phyloP scores from a whole-genome alignment of 2,888 invertebrate genomes.

The Ochropleura leucogaster region DNA sequence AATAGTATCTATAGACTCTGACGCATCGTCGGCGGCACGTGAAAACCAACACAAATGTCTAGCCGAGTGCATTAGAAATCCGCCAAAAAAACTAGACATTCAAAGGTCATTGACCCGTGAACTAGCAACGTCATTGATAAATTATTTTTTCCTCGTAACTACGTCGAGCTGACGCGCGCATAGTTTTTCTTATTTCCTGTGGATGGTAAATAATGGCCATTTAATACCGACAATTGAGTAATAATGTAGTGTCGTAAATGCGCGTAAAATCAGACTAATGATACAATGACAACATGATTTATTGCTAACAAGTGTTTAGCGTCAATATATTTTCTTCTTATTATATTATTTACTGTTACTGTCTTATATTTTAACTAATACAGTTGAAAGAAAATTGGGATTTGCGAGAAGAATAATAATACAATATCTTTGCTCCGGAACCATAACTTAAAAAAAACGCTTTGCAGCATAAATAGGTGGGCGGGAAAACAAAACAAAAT shows the following conservation, averaged over 20 bases:
- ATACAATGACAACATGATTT: constrained; percentile 52
- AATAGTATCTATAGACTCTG: constrained; percentile 4
- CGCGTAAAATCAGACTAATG: constrained; percentile 49
- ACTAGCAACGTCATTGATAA: constrained; percentile 41
- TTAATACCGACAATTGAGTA: constrained; percentile 62
- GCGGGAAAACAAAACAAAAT: constrained; percentile 61
- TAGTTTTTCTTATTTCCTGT: constrained; percentile 47
- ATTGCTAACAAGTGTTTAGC: constrained; percentile 49
- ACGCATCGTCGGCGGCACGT: constrained; percentile 16
- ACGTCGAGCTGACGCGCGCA: constrained; percentile 34
- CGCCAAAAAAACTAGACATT: constrained; percentile 22
- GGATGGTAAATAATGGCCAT: constrained; percentile 37
- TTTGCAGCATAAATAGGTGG: constrained; percentile 21
- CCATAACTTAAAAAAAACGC: constrained; percentile 51
- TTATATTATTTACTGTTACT: constrained; percentile 11
- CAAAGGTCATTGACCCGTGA: constrained; percentile 36
- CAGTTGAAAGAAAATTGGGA: constrained; percentile 19
- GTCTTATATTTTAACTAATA: constrained; percentile 40
- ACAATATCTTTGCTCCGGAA: constrained; percentile 25
- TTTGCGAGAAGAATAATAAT: constrained; percentile 23
- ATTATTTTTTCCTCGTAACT: constrained; percentile 25
- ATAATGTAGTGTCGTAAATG: constrained; percentile 55
- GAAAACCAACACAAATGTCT: constrained; percentile 15
- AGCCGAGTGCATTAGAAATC: constrained; percentile 32
- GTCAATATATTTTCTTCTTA: constrained; percentile 28